Base-by-base conservation (phyloP, 1,140 invertebrate species). In the Venustaconcha ellipsiformis region DNA sequence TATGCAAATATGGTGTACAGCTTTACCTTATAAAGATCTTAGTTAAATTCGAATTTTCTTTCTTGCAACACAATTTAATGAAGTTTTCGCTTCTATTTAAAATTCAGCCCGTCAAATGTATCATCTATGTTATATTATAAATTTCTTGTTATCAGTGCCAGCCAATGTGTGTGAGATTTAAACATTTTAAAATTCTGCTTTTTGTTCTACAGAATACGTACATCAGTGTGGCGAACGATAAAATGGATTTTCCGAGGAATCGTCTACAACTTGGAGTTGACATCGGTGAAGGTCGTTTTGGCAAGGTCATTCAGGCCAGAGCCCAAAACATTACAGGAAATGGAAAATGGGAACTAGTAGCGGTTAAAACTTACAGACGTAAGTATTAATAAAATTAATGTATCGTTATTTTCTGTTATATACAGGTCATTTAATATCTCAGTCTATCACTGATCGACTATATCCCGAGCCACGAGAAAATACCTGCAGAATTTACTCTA, bases 301-400 rank as follows among this genome's bases (percentile, higher is more conserved):
- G 84, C 8, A 81, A 82, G 63, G 83, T 86, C 8, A 81, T 82
- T 62, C 76, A 76, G 73, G 83, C 84, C 2, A 74, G 81, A 62
- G 84, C 83, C 13, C 70, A 81, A 30, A 82, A 83, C 59, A 83
- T 86, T 17, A 78, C 72, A 23, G 82, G 83, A 18, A 65, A 73
- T 13, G 78, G 80, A 15, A 79, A 79, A 20, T 83, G 83, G 84
- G 81, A 84, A 72, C 70, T 78, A 59, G 83, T 86, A 5, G 84
- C 84, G 48, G 80, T 86, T 1, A 86, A 86, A 71, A 83, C 82
- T 17, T 83, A 79, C 64, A 78, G 78, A 81, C 80, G 84, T 86
- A 71, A 30, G 67, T 71, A 20, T 14, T 13, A 59, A 57, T 30
- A 23, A 57, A 37, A 57, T 59, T 18, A 20, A 5, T 65, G 1